A percentile compares a stretch with the other conserved stretches of the same genome.
Conservation (phyloP, 2,888 invertebrate genomes). For the Orchestes rusci region DNA sequence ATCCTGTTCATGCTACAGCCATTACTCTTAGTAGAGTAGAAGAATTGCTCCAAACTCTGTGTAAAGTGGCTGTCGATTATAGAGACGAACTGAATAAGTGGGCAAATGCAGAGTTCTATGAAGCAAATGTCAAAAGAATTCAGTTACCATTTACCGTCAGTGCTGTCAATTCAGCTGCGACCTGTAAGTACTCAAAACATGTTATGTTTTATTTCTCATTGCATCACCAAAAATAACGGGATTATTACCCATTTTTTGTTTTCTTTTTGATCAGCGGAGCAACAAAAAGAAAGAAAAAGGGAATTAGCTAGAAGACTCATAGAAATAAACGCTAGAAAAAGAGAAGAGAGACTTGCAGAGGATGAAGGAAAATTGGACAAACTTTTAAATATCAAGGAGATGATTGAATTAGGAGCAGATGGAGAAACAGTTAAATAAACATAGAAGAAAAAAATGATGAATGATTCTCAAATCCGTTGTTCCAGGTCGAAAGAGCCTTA, state of each 20-base stretch:
- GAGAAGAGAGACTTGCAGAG: constrained; percentile 79
- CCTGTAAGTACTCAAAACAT: constrained; percentile 48
- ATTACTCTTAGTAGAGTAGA: constrained; percentile 83
- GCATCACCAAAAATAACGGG: too few species aligned
- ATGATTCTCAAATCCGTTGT: not conserved
- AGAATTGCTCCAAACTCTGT: constrained; percentile 76
- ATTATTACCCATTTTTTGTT: not conserved
- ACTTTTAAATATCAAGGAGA: constrained; percentile 66
- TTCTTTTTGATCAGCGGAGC: constrained; percentile 51
- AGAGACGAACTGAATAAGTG: constrained; percentile 71
- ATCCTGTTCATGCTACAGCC: constrained; percentile 83
- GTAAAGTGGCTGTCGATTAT: constrained; percentile 72
- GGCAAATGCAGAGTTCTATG: constrained; percentile 76
- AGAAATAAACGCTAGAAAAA: constrained; percentile 83
- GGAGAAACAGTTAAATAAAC: constrained; percentile 48
- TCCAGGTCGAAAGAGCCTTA: constrained; percentile 50
- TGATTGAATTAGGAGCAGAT: constrained; percentile 68
- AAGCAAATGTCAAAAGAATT: constrained; percentile 72
- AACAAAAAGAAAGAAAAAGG: constrained; percentile 78
- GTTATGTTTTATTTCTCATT: too few species aligned
- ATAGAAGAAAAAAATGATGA: not conserved
- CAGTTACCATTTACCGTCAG: constrained; percentile 76
- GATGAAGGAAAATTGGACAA: constrained; percentile 82
- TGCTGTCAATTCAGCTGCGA: constrained; percentile 54
- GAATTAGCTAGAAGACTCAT: constrained; percentile 78